Percentiles rank a stretch among this genome's conserved stretches.
Conservation (phyloP, 2,113 vertebrate genomes). For the Ophthalmotilapia sp. region DNA sequence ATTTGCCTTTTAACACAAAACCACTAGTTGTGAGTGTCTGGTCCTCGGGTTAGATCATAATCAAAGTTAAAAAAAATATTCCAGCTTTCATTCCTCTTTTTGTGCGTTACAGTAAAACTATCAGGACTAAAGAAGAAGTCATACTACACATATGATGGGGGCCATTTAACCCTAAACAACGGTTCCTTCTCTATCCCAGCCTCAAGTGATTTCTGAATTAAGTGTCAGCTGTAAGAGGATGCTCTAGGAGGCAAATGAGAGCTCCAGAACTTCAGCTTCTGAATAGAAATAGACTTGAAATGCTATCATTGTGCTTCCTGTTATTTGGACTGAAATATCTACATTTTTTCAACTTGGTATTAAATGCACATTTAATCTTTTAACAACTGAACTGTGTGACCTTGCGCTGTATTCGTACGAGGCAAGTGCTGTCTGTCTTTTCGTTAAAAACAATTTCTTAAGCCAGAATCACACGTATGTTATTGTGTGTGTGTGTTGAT, state of each 20-base stretch:
- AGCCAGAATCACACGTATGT: neutral
- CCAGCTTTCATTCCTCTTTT: neutral
- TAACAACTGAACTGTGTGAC: neutral
- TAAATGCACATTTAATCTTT: neutral
- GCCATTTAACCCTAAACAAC: conserved; percentile 2
- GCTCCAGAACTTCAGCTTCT: neutral
- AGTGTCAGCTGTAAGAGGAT: neutral
- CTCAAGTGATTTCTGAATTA: neutral
- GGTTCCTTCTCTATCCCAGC: neutral
- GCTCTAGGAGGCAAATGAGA: neutral
- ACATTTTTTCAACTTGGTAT: neutral
- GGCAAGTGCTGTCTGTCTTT: neutral
- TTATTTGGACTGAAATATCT: neutral
- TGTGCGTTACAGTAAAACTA: neutral
- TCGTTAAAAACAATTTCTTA: neutral
- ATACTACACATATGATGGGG: neutral
- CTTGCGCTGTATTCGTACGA: neutral
- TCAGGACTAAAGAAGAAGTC: neutral
- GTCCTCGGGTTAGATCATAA: neutral
- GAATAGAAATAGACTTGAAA: neutral
- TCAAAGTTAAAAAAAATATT: neutral
- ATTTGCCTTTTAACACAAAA: neutral
- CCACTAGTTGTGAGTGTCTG: neutral
- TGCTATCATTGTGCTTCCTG: neutral
- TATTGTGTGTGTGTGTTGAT: neutral